Base-by-base conservation (phyloP, 2,888 invertebrate species). In the Torymus texanus region DNA sequence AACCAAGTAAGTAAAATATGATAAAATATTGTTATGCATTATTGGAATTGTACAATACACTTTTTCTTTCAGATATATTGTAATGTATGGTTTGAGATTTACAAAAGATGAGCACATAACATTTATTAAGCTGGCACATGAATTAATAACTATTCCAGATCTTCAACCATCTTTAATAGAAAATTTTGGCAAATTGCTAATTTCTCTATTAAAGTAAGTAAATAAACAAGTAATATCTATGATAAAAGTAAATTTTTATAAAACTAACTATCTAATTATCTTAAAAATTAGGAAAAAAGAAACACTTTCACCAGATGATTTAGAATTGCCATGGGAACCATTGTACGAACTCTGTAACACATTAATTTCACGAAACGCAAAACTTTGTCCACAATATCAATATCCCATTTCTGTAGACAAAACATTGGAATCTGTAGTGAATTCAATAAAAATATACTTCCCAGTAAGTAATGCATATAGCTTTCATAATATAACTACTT, bases 41-140 rank as follows among this genome's bases (percentile, higher is more conserved):
- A 72, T 59, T 29, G 18, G 10, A 59, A n/a, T 41, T 16, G 11
- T 5, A 63, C 41, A n/a, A 41, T 51, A 16, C 3, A n/a, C 41
- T n/a, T 59, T 79, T 2, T 85, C 84, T 91, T 92, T 67, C 91
- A 97, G 97, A 86, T 98, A 96, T 87, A 93, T 97, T 73, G 93
- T 94, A 85, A 91, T 97, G 79, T 96, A 97, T 91, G 97, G 97
- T 8, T 90, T 95, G 82, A 96, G 96, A 88, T 97, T 98, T 90
- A 94, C 95, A 0, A 98, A 97, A 90, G 95, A 96, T 84, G 97
- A 98, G 88, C 98, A 98, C 89, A 92, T 98, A 70, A 91, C 92
- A 16, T 92, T 98, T 68, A 93, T 98, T 66, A 94, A 96, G 86
- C 89, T 97, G 76, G 92, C 95, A 75, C 95, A 94, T 89, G 95